Evolutionary conservation across 2,888 invertebrate genomes (phyloP), one percentile per base, ranked within the genome.

Genomic region (Cheilosia vulpina): DNA sequence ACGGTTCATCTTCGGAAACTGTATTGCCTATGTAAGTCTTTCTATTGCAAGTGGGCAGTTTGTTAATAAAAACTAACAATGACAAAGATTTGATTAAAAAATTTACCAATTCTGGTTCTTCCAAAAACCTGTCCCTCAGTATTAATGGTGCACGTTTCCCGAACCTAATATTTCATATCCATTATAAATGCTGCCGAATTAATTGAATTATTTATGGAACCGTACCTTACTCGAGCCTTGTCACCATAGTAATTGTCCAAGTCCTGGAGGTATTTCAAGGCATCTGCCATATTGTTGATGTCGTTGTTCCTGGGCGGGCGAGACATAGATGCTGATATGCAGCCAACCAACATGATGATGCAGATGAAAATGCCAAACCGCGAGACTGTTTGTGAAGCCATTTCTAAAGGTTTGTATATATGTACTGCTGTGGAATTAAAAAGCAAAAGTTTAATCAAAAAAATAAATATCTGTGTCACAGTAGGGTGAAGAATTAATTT

Each of bases 191-290:
- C 4, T 58, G 13, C 2, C n/a, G 2, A 34, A 15, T 34, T 1
- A 21, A 47, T n/a, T 2, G 2, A 27, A 45, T n/a, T 17, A 4
- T 9, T 11, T 15, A 11, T 38, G 2, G 9, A 38, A 41, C 7
- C 72, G 71, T 92, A 95, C 95, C 95, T 94, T 69, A 95, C 95
- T 91, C 95, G 93, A 88, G 95, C 94, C 88, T 94, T 94, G 88
- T 95, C 95, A 2, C 95, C 94, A 89, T 95, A 95, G 89, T 94
- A 94, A 87, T 94, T 94, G 88, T 95, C 95, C 83, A 95, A 92
- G 87, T 95, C 94, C 87, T 95, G 94, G 85, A 95, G 93, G 91
- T 95, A 94, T 87, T 94, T 94, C 1, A 95, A 92, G 3, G 95
- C 95, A 87, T 95, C 95, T 0, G 94, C 94, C 93, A 95, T 94